Evolutionary conservation across 2,888 invertebrate genomes (phyloP).

Genomic region (Automeris io): DNA sequence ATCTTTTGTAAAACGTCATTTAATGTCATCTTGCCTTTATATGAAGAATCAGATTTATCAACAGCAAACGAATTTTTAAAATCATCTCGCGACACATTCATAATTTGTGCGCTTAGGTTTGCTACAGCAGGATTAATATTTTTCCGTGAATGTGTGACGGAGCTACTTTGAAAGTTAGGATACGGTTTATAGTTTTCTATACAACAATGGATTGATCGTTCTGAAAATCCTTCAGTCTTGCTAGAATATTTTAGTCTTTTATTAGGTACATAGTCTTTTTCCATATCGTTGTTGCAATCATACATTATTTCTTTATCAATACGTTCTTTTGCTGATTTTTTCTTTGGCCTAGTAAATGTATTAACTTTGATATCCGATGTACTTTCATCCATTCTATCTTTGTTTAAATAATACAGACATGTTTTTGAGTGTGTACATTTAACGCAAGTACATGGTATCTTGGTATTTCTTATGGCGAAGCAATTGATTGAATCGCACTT

Average conservation of each 20-base stretch:
- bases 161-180: neutral
- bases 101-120: slow-evolving; percentile 41
- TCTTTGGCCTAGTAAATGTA: neutral
- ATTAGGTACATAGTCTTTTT: slow-evolving; percentile 3
- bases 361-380: neutral
- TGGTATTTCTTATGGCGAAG: slow-evolving; percentile 24
- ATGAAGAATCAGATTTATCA: slow-evolving; percentile 1
- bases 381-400: slow-evolving; percentile 6
- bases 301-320: slow-evolving; percentile 9
- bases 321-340: slow-evolving; percentile 7
- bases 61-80: slow-evolving; percentile 20
- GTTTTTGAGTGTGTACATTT: slow-evolving; percentile 19
- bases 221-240: neutral
- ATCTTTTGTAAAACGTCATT: slow-evolving; percentile 41
- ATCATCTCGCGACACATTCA: slow-evolving; percentile 34
- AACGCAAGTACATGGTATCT: slow-evolving; percentile 16
- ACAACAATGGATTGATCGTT: too few species aligned
- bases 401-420: slow-evolving; percentile 16
- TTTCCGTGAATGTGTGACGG: slow-evolving; percentile 9
- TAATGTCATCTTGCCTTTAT: slow-evolving; percentile 17
- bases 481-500: slow-evolving; percentile 34
- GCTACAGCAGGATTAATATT: slow-evolving; percentile 20
- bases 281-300: slow-evolving; percentile 5
- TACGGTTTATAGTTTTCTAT: slow-evolving; percentile 6
- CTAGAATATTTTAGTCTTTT: neutral